Evolutionary conservation across 2,797 vertebrate species (phyloP), one percentile per base, ranked within the genome.

Genomic region (Neoniphon sammara): DNA sequence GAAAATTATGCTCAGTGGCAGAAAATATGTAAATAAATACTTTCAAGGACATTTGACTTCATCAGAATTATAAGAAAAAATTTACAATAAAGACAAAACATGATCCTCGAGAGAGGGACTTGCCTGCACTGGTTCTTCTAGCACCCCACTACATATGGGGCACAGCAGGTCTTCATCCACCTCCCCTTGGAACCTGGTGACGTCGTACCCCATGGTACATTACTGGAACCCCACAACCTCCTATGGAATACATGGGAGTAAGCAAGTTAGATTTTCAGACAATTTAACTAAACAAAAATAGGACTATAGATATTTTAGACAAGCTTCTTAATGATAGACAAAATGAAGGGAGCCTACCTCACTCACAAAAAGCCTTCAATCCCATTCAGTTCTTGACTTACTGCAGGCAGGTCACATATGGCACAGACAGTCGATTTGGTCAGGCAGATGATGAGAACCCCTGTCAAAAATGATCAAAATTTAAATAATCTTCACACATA

Each of bases 171-270:
- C 97, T 94, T 99, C 97, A 63, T 99, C 98, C 90, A 99, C 97
- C 89, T 98, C 98, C 91, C 97, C 97, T 95, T 98, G 96, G 91
- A 99, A 99, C 77, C 97, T 96, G 65, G 96, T 95, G 89, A 99
- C 93, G 95, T 99, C 97, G 94, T 98, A 98, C 95, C 97, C 98
- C 97, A 99, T 99, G 92, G 96, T 96, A 97, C 96, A 96, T 97
- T 90, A 96, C 96, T 89, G 91, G 89, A 72, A 91, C 93, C 91
- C 91, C 85, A 76, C 74, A 81, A 64, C 77, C 87, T 89, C 90
- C 94, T 93, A 78, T 50, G 21, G n/a, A 58, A 73, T 18, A 39
- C 44, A 82, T 6, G 50, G 2, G 70, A 46, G 0, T 15, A 17
- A 30, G 27, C 2, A 52, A 42, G 73, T 52, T 21, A 46, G 10